These are phyloP conservation scores for Oasisia sp. DNA, from an alignment of 2,888 invertebrate genomes.

Conservation along the genomic window DNA sequence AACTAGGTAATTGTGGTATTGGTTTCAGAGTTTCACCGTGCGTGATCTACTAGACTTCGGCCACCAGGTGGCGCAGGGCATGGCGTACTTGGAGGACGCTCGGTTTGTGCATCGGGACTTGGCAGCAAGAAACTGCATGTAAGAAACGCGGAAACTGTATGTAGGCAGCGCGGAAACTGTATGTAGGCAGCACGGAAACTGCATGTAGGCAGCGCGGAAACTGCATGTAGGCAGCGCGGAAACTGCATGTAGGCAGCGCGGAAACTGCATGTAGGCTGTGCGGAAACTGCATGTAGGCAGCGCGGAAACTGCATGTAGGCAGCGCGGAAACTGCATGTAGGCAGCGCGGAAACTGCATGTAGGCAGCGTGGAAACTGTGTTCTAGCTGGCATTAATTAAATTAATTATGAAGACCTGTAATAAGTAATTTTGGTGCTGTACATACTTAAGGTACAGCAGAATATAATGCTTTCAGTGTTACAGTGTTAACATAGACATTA, in stretches of 20 bases:
- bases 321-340: slow-evolving; percentile 36
- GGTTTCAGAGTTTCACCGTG: background rate
- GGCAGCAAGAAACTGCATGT: slow-evolving; percentile 37
- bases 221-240: too few species aligned
- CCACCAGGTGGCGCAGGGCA: slow-evolving; percentile 31
- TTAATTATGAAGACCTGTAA: too few species aligned
- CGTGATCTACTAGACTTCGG: slow-evolving; percentile 26
- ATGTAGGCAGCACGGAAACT: too few species aligned
- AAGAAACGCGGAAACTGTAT: slow-evolving; percentile 38
- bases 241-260: too few species aligned
- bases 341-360: slow-evolving; percentile 37
- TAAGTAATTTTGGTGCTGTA: too few species aligned
- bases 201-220: too few species aligned
- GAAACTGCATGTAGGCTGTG: too few species aligned
- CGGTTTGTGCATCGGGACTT: slow-evolving; percentile 34
- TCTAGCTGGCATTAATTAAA: background rate
- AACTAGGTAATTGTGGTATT: background rate
- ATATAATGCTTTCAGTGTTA: too few species aligned
- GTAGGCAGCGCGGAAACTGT: too few species aligned
- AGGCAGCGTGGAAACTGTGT: background rate
- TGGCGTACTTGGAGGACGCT: slow-evolving; percentile 31
- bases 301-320: slow-evolving; percentile 38
- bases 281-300: slow-evolving; percentile 38
- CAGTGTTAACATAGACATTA: too few species aligned
- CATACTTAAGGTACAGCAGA: too few species aligned